Percentiles rank a stretch among this genome's conserved stretches.
Conservation (phyloP, 2,888 invertebrate species). For the Subacronicta megacephala region DNA sequence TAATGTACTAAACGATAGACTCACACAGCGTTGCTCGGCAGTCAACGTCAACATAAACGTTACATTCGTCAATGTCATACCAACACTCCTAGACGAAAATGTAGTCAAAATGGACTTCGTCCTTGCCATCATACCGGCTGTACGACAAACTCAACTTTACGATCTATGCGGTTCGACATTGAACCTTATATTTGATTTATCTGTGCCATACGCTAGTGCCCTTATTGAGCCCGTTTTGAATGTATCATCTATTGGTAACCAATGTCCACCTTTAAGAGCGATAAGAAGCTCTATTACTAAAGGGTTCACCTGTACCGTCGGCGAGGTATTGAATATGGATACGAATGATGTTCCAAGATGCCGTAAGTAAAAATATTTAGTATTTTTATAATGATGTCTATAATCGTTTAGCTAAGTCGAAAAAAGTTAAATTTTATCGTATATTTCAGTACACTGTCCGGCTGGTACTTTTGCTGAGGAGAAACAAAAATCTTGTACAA, state of each 20-base stretch:
- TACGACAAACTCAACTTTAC: slow-evolving; percentile 97
- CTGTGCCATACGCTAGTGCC: slow-evolving; percentile 97
- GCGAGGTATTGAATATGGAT: slow-evolving; percentile 98
- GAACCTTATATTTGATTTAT: slow-evolving; percentile 97
- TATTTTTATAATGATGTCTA: slow-evolving; percentile 6
- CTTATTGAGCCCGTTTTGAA: slow-evolving; percentile 96
- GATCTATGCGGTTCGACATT: slow-evolving; percentile 98
- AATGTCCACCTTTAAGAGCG: slow-evolving; percentile 97
- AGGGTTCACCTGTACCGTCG: slow-evolving; percentile 97
- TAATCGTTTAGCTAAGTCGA: slow-evolving; percentile 11
- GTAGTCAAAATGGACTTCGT: slow-evolving; percentile 97
- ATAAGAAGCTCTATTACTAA: slow-evolving; percentile 95
- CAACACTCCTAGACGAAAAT: slow-evolving; percentile 95
- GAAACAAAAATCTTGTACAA: slow-evolving; percentile 96
- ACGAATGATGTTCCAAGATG: slow-evolving; percentile 97
- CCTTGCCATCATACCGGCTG: slow-evolving; percentile 95
- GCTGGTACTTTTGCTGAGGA: slow-evolving; percentile 98
- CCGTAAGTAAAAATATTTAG: slow-evolving; percentile 90
- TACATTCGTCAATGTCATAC: slow-evolving; percentile 95
- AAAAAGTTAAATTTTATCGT: slow-evolving; percentile 6
- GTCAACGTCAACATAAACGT: slow-evolving; percentile 98
- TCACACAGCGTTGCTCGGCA: slow-evolving; percentile 97
- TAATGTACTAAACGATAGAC: slow-evolving; percentile 93
- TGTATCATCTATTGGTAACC: slow-evolving; percentile 96
- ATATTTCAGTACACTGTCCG: slow-evolving; percentile 96